These are phyloP conservation scores for Microcebus jonahi DNA, from an alignment of 2,113 vertebrate genomes.

Conservation along the genomic window DNA sequence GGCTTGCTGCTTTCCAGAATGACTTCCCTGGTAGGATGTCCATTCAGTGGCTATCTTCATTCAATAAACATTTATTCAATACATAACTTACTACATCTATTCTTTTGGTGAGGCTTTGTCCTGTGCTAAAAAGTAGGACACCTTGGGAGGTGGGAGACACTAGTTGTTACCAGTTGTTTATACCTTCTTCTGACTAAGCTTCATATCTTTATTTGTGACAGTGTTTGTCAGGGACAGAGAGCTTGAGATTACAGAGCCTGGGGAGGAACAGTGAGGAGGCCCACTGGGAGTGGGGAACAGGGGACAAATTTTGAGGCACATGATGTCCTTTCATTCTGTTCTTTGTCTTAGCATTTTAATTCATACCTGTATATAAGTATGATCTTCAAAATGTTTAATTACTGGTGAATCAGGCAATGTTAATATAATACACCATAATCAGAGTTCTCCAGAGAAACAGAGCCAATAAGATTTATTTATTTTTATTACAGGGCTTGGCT, in stretches of 20 bases:
- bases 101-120: not conserved
- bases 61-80: not conserved
- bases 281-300: not conserved
- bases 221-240: not conserved
- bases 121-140: not conserved
- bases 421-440: not conserved
- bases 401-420: not conserved
- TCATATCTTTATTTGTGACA: not conserved
- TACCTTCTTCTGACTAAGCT: not conserved
- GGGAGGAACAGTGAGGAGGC: not conserved
- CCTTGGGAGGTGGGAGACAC: not conserved
- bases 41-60: not conserved
- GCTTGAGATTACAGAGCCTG: not conserved
- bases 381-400: not conserved
- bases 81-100: not conserved
- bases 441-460: not conserved
- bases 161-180: not conserved
- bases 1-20: not conserved
- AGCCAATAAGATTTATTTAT: not conserved
- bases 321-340: not conserved
- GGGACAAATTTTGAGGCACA: not conserved
- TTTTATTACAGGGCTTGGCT: not conserved
- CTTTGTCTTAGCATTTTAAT: not conserved
- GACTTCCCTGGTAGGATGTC: not conserved
- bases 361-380: not conserved